Percentiles rank a stretch among this genome's conserved stretches.
Evolutionary conservation across 2,888 invertebrate species (phyloP).

Genomic region (Sphaeridia pumilis): DNA sequence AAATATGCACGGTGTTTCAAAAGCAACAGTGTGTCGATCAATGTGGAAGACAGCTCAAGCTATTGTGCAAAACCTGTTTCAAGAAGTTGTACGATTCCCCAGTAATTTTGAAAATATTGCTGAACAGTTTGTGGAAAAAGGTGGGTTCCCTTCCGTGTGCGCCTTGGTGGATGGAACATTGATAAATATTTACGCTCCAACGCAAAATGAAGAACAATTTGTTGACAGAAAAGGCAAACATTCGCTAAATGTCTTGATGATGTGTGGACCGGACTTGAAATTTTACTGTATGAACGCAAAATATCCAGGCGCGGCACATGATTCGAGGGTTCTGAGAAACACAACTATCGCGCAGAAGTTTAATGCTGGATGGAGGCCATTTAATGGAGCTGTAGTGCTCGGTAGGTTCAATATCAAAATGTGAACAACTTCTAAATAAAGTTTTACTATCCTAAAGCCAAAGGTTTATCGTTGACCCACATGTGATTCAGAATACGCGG

Average conservation of each 20-base stretch:
- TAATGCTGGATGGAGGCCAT: conserved; percentile 22
- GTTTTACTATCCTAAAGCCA: background rate
- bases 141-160: conserved; percentile 23
- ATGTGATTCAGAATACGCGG: conserved; percentile 9
- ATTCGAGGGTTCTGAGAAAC: conserved; percentile 19
- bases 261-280: conserved; percentile 19
- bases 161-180: conserved; percentile 21
- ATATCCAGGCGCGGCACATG: conserved; percentile 22
- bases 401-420: conserved; percentile 5
- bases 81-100: conserved; percentile 16
- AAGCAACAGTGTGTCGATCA: conserved; percentile 18
- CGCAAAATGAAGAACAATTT: conserved; percentile 14
- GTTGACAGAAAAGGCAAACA: conserved; percentile 24
- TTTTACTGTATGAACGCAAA: conserved; percentile 16
- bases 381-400: conserved; percentile 21
- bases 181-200: conserved; percentile 18
- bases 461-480: background rate
- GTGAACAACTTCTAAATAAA: background rate
- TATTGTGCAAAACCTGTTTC: conserved; percentile 12
- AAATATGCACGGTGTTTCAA: conserved; percentile 16
- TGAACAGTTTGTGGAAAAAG: conserved; percentile 1
- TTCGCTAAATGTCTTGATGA: conserved; percentile 19
- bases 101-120: conserved; percentile 4
- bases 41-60: conserved; percentile 7
- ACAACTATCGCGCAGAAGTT: conserved; percentile 10